Base-by-base conservation (phyloP, 2,888 invertebrate genomes). In the Apotomis turbidana region DNA sequence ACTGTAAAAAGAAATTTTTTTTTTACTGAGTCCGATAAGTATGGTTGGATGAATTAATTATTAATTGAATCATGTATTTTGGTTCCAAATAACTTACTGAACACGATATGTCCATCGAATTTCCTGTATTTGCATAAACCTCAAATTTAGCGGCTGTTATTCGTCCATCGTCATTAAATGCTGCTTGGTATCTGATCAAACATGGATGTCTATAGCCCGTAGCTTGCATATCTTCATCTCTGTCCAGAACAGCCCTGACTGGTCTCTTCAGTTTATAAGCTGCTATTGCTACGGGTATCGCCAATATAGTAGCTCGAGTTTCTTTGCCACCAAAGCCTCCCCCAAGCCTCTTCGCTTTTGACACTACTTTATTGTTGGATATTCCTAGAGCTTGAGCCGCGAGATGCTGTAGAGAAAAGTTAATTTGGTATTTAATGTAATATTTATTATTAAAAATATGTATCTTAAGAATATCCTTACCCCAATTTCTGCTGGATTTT, bases 311-410 rank as follows among this genome's bases (percentile, higher is more conserved):
- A 4, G 94, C 88, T 77, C 96, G 94, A 0, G 96, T 95, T 89
- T 98, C 97, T 88, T 98, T 98, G 0, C 98, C 98, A 12, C 98
- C 98, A 85, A 98, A 98, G 60, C 97, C 98, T 49, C 98, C 98
- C 1, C 97, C 98, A 71, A 98, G 88, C 79, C 98, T 93, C 86
- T 97, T 97, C 0, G 96, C 96, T 86, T 95, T 95, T 46, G 95
- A 94, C 2, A 95, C 93, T 8, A 98, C 91, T 89, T 95, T 95
- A 82, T 95, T 95, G 74, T 94, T 94, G 0, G 95, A 95, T 72
- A 97, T 91, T 54, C 94, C 93, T 52, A 97, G 91, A 15, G 95
- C 93, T 76, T 94, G 88, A 3, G 96, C 94, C 0, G 95, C 90
- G n/a, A 95, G 86, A 77, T 90, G 93, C 95, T 97, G 94, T 75